Conservation (phyloP, 1,140 invertebrate genomes). For the Mylabris phalerata region DNA sequence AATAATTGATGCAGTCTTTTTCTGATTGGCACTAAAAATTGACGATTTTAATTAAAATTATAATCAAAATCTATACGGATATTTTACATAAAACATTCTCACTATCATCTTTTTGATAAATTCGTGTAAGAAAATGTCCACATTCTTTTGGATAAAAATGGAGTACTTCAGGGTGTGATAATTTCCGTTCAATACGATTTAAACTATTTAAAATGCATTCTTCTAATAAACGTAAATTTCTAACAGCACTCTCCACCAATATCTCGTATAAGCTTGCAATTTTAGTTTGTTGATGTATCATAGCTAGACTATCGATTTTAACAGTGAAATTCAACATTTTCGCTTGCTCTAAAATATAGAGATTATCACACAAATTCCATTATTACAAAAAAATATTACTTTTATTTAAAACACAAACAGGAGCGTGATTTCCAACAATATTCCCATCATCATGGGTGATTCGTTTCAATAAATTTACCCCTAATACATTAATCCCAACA, state of each 20-base stretch:
- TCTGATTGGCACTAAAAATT: conserved; percentile 53
- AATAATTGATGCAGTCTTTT: conserved; percentile 60
- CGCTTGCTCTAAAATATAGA: conserved; percentile 42
- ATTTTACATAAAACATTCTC: conserved; percentile 47
- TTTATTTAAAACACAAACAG: conserved; percentile 38
- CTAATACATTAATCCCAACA: conserved; percentile 43
- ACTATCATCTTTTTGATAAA: conserved; percentile 56
- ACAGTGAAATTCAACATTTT: conserved; percentile 50
- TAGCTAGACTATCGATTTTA: conserved; percentile 61
- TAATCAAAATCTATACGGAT: not conserved
- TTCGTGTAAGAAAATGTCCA: conserved; percentile 67
- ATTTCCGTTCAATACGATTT: conserved; percentile 12
- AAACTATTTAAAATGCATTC: conserved; percentile 39
- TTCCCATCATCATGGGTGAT: conserved; percentile 25
- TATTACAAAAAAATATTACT: conserved; percentile 24
- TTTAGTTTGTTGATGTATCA: conserved; percentile 58
- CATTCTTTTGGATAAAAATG: conserved; percentile 58
- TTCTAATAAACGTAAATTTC: conserved; percentile 57
- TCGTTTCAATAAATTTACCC: conserved; percentile 44
- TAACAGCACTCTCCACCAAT: conserved; percentile 63
- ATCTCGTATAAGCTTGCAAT: conserved; percentile 60
- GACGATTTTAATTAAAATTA: conserved; percentile 13
- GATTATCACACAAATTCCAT: conserved; percentile 16
- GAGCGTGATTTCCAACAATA: conserved; percentile 33
- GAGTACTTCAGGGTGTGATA: conserved; percentile 48